Conservation (phyloP, 2,797 vertebrate genomes). For the Nyctibius grandis region DNA sequence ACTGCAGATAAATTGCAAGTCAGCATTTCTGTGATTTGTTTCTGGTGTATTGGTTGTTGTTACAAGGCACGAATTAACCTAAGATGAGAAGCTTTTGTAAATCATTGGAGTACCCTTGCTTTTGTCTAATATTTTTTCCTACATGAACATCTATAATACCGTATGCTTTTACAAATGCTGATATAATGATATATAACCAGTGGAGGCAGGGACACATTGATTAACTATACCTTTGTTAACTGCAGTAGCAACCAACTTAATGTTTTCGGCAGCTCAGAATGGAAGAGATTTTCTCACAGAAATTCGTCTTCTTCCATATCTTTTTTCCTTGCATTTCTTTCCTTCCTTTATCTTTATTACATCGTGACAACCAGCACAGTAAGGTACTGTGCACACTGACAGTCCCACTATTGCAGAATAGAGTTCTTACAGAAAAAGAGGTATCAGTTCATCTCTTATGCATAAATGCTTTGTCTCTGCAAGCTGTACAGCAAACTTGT, state of each 20-base stretch:
- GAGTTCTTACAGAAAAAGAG: not conserved
- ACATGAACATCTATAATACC: not conserved
- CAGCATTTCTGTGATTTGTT: constrained; percentile 24
- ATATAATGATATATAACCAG: not conserved
- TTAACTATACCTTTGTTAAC: constrained; percentile 19
- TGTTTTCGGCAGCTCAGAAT: not conserved
- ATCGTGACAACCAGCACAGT: not conserved
- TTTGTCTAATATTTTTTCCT: not conserved
- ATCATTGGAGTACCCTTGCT: not conserved
- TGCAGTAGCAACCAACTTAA: not conserved
- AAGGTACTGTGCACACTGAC: not conserved
- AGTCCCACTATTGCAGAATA: not conserved
- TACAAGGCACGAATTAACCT: constrained; percentile 8
- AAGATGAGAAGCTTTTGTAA: constrained; percentile 12
- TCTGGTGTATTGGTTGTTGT: not conserved
- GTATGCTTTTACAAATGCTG: constrained; percentile 1
- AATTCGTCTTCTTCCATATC: not conserved
- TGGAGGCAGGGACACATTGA: not conserved
- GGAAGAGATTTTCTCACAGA: constrained; percentile 1
- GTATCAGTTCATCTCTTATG: constrained; percentile 20
- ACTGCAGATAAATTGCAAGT: not conserved
- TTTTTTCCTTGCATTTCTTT: not conserved
- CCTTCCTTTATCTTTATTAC: constrained; percentile 43
- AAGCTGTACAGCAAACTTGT: not conserved
- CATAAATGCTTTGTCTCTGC: constrained; percentile 27